Base-by-base conservation (phyloP, 1,140 invertebrate genomes). In the Bombus superbus region DNA sequence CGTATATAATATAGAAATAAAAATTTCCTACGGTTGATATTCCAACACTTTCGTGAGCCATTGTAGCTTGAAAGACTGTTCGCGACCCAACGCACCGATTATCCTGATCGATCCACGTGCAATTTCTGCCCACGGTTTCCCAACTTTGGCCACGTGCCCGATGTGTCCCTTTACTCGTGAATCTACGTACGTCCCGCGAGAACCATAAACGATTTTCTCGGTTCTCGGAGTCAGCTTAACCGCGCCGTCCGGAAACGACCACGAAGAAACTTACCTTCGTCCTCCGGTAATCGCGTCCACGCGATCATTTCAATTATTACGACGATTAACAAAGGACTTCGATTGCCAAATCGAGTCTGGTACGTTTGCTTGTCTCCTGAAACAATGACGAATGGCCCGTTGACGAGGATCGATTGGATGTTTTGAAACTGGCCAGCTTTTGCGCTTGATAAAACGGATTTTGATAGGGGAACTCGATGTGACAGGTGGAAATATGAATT, bases 91-190 rank as follows among this genome's bases (percentile, higher is more conserved):
- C 72, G 73, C 74, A 68, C 76, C 85, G 85, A 90, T 90, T 90
- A 90, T 87, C 81, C 81, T 78, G 74, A 73, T 69, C 81, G 88
- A 89, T 89, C 77, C 69, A 59, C 74, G 18, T 18, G 35, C 40
- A 71, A 84, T 78, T 78, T 78, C 75, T 44, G 53, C 8, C 5
- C 28, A 1, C 22, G 35, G n/a, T 53, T 69, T 28, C 53, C 80
- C 40, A 73, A 84, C 72, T 83, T 85, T 89, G 88, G 88, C 88
- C 74, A 83, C 85, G 69, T 86, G 87, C 88, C 87, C 88, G 75
- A 79, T 40, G 44, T 83, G 32, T n/a, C 68, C 83, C 38, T 18
- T 64, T 81, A 40, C 73, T 35, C 57, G 72, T 79, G 80, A 88
- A 83, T 88, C 86, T 76, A 77, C 83, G 79, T 89, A 75, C 68